These are phyloP conservation scores for Gallinago paraguaiae DNA, from an alignment of 2,113 vertebrate species.

Conservation along the genomic window DNA sequence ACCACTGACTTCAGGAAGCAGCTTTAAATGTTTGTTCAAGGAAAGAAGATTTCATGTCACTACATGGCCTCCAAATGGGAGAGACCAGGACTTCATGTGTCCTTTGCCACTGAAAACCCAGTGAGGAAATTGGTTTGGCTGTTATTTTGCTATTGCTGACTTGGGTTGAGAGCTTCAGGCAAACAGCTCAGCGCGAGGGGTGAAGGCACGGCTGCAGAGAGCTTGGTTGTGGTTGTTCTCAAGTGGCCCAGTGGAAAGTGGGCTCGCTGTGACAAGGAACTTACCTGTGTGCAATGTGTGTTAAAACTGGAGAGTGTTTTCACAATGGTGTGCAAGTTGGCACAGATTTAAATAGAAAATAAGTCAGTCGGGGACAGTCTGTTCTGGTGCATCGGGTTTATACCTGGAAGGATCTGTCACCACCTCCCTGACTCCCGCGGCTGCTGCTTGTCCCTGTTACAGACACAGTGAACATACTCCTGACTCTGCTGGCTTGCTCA, in stretches of 20 bases:
- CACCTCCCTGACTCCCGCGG: not conserved
- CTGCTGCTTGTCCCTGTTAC: not conserved
- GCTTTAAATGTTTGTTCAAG: not conserved
- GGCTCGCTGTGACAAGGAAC: not conserved
- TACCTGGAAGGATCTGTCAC: not conserved
- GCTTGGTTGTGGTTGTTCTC: not conserved
- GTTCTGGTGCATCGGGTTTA: not conserved
- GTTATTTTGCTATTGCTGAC: not conserved
- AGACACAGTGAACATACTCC: no score
- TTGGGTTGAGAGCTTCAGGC: not conserved
- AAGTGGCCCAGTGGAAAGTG: not conserved
- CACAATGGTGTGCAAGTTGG: not conserved
- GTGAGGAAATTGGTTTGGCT: not conserved
- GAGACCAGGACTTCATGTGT: not conserved
- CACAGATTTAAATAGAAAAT: not conserved
- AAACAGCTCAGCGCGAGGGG: not conserved
- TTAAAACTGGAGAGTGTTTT: not conserved
- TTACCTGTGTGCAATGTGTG: not conserved
- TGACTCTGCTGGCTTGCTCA: not conserved
- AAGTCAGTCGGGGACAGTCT: no score
- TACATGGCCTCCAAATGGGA: no score
- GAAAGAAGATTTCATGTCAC: not conserved
- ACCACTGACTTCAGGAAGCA: not conserved
- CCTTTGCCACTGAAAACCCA: not conserved
- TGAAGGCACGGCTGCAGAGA: no score